These are phyloP conservation scores for Tetropium fuscum DNA, from an alignment of 2,888 invertebrate genomes.

Conservation along the genomic window DNA sequence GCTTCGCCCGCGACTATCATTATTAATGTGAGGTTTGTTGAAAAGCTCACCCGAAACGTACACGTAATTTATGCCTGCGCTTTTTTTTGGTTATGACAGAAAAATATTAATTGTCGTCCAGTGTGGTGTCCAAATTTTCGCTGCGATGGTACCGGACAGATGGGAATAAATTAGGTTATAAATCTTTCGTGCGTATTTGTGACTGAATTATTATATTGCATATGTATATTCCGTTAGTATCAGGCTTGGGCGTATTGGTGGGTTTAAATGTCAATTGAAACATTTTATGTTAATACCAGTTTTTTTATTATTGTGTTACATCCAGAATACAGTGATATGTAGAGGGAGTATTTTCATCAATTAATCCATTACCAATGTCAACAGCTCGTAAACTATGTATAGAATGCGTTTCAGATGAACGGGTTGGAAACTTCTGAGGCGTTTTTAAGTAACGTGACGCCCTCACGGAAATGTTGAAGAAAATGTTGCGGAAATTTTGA, in stretches of 20 bases:
- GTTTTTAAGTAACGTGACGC: too few species aligned
- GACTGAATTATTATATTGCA: not conserved
- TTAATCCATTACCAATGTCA: too few species aligned
- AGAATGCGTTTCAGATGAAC: too few species aligned
- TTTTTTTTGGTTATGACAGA: constrained; percentile 4
- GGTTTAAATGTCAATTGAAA: not conserved
- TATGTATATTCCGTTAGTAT: not conserved
- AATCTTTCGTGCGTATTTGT: not conserved
- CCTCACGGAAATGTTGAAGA: too few species aligned
- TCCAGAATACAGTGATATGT: too few species aligned
- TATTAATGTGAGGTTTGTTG: constrained; percentile 12
- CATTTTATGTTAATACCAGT: too few species aligned
- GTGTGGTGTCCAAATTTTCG: not conserved
- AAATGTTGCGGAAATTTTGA: too few species aligned
- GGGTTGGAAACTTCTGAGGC: too few species aligned
- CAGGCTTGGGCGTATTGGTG: not conserved
- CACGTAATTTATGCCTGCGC: not conserved
- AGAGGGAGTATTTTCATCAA: too few species aligned
- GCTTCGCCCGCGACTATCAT: constrained; percentile 10
- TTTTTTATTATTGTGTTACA: too few species aligned
- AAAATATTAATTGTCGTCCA: not conserved
- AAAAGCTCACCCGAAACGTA: constrained; percentile 5
- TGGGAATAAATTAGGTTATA: not conserved
- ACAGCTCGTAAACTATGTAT: too few species aligned
- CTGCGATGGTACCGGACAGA: not conserved